These are phyloP conservation scores for Pantelozetes paolii DNA, from an alignment of 2,888 invertebrate genomes.

Conservation along the genomic window DNA sequence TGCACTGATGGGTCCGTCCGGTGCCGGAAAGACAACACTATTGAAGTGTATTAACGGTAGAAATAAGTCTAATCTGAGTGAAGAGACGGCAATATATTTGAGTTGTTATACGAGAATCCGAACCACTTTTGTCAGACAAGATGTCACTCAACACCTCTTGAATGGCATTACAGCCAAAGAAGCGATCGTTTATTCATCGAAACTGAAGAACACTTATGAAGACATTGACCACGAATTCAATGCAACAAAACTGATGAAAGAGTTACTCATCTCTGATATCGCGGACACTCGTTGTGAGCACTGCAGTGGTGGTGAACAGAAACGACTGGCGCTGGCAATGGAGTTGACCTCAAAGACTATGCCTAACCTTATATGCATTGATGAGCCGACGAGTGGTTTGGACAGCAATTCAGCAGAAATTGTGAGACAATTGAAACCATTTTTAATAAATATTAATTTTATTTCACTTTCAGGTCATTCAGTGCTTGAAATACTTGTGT, in stretches of 20 bases:
- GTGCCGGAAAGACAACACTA: slow-evolving; percentile 6
- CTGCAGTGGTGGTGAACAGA: slow-evolving; percentile 21
- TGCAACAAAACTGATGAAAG: background rate
- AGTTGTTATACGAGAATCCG: background rate
- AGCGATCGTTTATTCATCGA: background rate
- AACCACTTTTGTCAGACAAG: background rate
- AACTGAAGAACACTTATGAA: background rate
- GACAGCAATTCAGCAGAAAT: slow-evolving; percentile 14
- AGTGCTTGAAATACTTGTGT: background rate
- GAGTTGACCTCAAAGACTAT: background rate
- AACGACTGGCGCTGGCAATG: background rate
- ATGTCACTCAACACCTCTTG: background rate
- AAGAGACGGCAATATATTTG: background rate
- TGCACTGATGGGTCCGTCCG: background rate
- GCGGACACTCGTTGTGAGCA: background rate
- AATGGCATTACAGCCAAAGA: background rate
- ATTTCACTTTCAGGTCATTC: slow-evolving; percentile 1
- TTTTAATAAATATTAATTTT: background rate
- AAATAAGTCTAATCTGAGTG: background rate
- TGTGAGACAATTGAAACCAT: background rate
- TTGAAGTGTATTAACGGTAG: background rate
- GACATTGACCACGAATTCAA: background rate
- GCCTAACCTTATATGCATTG: slow-evolving; percentile 1
- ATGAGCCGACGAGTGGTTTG: slow-evolving; percentile 23
- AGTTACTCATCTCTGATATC: background rate